A percentile compares a stretch with the other conserved stretches of the same genome.
Evolutionary conservation across 2,113 vertebrate species (phyloP).

Genomic region (Thermophis baileyi): DNA sequence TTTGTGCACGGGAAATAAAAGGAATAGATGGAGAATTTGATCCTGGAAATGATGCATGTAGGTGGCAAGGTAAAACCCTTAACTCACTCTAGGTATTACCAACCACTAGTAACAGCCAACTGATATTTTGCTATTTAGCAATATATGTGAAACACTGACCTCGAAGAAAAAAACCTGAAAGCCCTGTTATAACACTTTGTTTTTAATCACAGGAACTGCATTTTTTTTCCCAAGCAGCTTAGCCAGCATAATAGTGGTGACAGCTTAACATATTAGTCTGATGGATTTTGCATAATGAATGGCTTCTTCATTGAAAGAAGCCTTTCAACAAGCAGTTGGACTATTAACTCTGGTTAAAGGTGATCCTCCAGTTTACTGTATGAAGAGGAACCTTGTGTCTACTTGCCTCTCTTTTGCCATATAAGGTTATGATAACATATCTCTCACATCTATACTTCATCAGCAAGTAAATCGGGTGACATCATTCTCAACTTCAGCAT

Average conservation of each 20-base stretch:
- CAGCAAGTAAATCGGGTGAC: constrained; percentile 9
- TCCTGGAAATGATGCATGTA: not conserved
- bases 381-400: constrained; percentile 4
- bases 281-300: not conserved
- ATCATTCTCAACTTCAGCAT: not conserved
- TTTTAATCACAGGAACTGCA: not conserved
- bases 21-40: not conserved
- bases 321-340: not conserved
- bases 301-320: not conserved
- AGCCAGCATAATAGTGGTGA: not conserved
- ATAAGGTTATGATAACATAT: not conserved
- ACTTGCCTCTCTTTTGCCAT: not conserved
- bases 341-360: not conserved
- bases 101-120: not conserved
- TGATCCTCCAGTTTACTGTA: not conserved
- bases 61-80: not conserved
- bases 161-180: not conserved
- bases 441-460: not conserved
- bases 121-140: not conserved
- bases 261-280: not conserved
- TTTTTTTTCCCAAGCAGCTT: not conserved
- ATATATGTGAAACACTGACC: not conserved
- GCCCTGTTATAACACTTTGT: not conserved
- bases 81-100: not conserved
- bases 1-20: not conserved